These are phyloP conservation scores for Nasonia longicornis DNA, from an alignment of 1,140 invertebrate genomes.

Conservation along the genomic window DNA sequence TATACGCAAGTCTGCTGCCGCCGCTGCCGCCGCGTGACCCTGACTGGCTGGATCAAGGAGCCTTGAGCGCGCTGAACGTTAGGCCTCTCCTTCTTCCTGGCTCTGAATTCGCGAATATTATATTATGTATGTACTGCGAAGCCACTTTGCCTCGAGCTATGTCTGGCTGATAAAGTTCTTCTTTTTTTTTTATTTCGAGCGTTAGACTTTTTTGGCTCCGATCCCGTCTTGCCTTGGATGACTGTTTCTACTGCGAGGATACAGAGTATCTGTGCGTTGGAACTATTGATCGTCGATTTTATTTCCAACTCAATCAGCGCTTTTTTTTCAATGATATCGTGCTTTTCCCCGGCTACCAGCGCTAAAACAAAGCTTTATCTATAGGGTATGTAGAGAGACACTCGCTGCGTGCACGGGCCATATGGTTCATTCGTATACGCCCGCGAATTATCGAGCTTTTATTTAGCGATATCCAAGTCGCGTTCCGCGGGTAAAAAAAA, in stretches of 20 bases:
- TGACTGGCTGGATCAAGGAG: conserved; percentile 40
- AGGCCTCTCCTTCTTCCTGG: conserved; percentile 13
- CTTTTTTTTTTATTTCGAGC: not conserved
- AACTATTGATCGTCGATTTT: not conserved
- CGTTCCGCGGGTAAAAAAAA: not conserved
- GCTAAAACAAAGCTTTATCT: conserved; percentile 30
- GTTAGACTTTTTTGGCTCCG: not conserved
- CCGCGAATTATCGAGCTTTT: conserved; percentile 29
- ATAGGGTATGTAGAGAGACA: not conserved
- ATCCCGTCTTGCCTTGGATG: not conserved
- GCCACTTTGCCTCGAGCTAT: not conserved
- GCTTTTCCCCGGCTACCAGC: not conserved
- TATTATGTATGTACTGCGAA: not conserved
- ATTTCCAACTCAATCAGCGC: not conserved
- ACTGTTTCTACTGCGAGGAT: not conserved
- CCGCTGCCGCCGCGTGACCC: conserved; percentile 37
- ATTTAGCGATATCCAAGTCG: conserved; percentile 33
- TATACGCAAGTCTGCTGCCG: conserved; percentile 6
- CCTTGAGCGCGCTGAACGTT: not conserved
- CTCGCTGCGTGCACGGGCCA: not conserved
- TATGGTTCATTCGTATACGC: conserved; percentile 25
- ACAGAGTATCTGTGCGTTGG: not conserved
- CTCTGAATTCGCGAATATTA: conserved; percentile 9
- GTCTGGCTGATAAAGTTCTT: not conserved
- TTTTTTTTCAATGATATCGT: not conserved